Base-by-base conservation (phyloP, 2,888 invertebrate species). In the Strigamia transsilvanica region DNA sequence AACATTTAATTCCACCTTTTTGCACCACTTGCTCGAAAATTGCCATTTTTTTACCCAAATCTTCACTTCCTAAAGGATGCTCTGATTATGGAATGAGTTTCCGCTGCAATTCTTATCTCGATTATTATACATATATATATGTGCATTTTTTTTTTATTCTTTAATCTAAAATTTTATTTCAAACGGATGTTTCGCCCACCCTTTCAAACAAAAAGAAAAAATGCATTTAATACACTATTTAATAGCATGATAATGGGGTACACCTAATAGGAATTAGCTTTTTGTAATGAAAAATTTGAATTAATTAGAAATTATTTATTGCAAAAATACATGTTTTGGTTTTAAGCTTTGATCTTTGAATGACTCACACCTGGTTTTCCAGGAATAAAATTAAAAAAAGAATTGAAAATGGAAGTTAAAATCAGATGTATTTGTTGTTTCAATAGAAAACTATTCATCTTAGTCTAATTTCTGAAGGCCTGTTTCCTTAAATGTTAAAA, bases 141-240 rank as follows among this genome's bases (percentile, higher is more conserved):
- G 3, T 27, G 3, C 27, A 27, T 27, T 2, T 27, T 27, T 27
- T 27, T 27, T 23, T 1, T 21, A 3, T 66, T 66, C 7, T n/a
- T 66, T 66, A 46, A 23, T 66, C 21, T 66, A 23, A 6, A 66
- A 66, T 66, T 66, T 66, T 66, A 66, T 66, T 66, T 23, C 61
- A 66, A 66, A 66, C 61, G 61, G 61, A 66, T 66, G 61, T 66
- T 66, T 66, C 61, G 61, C 61, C 61, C 61, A 66, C 61, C 61
- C 21, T 66, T 66, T 66, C 12, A 66, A 3, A 23, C 23, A 23
- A 21, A 66, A 66, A 66, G 12, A 23, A 66, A 51, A 66, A 66
- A 23, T 9, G 7, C 61, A 23, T 46, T 15, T 46, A 46, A 46
- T 46, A 9, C 15, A 3, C 18, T 66, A 9, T 46, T 46, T 46